phyloP scores from a whole-genome alignment of 2,113 vertebrate genomes.

The Polyodon spathula region DNA sequence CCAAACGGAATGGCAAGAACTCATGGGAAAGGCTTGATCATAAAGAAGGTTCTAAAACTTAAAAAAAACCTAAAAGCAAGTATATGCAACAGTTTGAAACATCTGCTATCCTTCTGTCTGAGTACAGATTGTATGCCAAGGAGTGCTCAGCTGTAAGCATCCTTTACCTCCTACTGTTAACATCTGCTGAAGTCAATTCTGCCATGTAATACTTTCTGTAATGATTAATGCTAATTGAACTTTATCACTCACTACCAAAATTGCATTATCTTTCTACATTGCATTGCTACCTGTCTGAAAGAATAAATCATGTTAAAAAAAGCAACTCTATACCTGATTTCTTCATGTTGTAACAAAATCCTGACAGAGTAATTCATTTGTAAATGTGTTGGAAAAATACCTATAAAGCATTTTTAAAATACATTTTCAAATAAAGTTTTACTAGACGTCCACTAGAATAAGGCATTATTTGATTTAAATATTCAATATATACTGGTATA shows the following conservation, averaged over 20 bases:
- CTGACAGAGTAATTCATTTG: background rate
- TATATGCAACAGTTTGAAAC: constrained; percentile 70
- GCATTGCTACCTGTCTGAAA: constrained; percentile 11
- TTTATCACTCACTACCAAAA: constrained; percentile 33
- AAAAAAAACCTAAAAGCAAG: constrained; percentile 54
- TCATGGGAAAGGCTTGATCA: constrained; percentile 54
- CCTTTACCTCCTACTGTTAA: constrained; percentile 76
- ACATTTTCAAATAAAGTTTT: no score
- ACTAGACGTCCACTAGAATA: no score
- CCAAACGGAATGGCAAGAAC: constrained; percentile 52
- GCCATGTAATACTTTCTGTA: constrained; percentile 30
- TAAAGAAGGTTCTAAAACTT: constrained; percentile 56
- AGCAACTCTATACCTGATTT: background rate
- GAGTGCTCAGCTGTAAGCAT: constrained; percentile 77
- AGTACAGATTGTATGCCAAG: constrained; percentile 55
- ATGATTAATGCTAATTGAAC: constrained; percentile 34
- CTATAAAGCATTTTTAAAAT: no score
- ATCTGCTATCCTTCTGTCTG: constrained; percentile 75
- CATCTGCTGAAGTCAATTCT: constrained; percentile 67
- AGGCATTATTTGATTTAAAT: no score
- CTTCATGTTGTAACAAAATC: background rate
- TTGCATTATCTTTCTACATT: constrained; percentile 17
- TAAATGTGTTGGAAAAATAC: no score
- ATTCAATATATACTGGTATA: no score
- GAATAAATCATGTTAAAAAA: constrained; percentile 9